Evolutionary conservation across 1,140 invertebrate genomes (phyloP), one percentile per base, ranked within the genome.

Genomic region (Stegodyphus dumicola): DNA sequence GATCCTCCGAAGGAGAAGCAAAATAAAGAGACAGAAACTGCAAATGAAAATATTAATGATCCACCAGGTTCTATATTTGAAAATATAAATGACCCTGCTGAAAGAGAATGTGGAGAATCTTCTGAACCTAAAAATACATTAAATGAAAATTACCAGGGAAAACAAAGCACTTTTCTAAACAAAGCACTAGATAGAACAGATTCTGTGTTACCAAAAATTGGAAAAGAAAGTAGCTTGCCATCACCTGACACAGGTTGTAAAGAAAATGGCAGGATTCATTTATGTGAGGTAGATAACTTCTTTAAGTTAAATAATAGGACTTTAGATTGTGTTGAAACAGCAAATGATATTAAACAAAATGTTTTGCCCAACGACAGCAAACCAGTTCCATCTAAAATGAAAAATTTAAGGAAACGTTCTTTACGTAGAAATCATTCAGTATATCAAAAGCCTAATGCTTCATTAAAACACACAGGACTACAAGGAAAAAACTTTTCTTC

Each of bases 221-320:
- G 13, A 76, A 85, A 77, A 51, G 66, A 75, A 17, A 56, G 77
- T 51, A 13, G 17, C 9, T 65, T 56, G n/a, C 18, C 49, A 15
- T 17, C 7, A 33, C 52, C 33, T 11, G 54, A 51, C 11, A 51
- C 67, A 11, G 56, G 52, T 17, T 18, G 64, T 51, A 85, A 85
- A 85, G 81, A 85, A 85, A 85, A 77, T 70, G 81, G 74, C 3
- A 66, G 81, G 17, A 51, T 77, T 66, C 81, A 85, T 51, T 70
- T 85, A 13, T 69, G 71, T 85, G 71, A 83, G 75, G 80, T 83
- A 11, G 80, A 83, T 33, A 85, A 85, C 69, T 66, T 85, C 70
- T 85, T 76, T 52, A 85, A 75, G 33, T 33, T 76, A 9, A 85
- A 67, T 49, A 66, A 76, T 17, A 76, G 81, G 33, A 85, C 81